Evolutionary conservation across 2,888 invertebrate genomes (phyloP), one percentile per base, ranked within the genome.

Genomic region (Leptothorax acervorum): DNA sequence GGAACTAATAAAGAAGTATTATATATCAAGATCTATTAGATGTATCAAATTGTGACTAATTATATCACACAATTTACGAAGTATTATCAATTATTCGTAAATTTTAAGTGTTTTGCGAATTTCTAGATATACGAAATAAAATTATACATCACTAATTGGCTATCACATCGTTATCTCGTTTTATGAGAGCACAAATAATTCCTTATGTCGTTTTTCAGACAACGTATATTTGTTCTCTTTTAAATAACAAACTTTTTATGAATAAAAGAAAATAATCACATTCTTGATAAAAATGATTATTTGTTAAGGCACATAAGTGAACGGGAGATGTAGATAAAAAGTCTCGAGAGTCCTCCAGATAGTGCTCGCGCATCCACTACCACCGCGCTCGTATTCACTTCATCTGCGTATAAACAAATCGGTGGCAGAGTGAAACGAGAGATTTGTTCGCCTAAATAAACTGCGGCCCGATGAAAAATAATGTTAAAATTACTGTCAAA

Each of bases 401-500:
- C 35, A 76, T 74, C 63, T 63, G 31, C 65, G 45, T 73, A 63
- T 63, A 65, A 65, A 63, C 23, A 74, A 71, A 74, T 81, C 74
- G 8, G 73, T 39, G 53, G 42, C 15, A n/a, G 28, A 39, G 18
- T 12, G 48, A 9, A 23, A 31, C 2, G 51, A 82, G 23, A 84
- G 51, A 63, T 79, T 60, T 23, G 35, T 79, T 48, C 28, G 79
- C 8, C 12, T 73, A 81, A 81, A 73, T 73, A 73, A 81, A 81
- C 60, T 39, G 28, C 18, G 12, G 23, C 3, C 8, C n/a, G 18
- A 48, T 48, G 48, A 71, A 79, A 79, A 79, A 79, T 68, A 79
- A 79, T 60, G 71, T 70, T 79, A 45, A 68, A 79, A 79, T 12
- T 35, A 68, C 39, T 48, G 71, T 3, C 23, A 35, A 79, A 60